A percentile compares a stretch with the other conserved stretches of the same genome.
Conservation (phyloP, 2,113 vertebrate species). For the Sinocyclocheilus anshuiensis region DNA sequence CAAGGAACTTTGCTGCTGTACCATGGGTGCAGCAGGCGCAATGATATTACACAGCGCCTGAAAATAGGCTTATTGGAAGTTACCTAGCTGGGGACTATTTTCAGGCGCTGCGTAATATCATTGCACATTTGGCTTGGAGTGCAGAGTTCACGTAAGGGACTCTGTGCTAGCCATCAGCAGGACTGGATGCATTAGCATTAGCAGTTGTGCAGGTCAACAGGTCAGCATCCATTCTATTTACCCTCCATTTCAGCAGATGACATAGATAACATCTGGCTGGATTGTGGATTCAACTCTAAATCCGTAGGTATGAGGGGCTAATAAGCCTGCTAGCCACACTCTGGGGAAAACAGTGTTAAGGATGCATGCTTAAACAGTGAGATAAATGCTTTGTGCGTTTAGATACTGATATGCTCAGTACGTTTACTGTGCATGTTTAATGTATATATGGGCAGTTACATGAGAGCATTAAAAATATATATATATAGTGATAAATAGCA, state of each 20-base stretch:
- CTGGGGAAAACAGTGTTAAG: background rate
- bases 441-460: background rate
- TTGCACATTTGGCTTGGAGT: background rate
- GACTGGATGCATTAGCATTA: background rate
- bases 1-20: too few relatives aligned
- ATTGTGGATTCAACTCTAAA: slow-evolving; percentile 44
- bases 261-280: slow-evolving; percentile 53
- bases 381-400: background rate
- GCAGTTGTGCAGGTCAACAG: background rate
- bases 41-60: too few relatives aligned
- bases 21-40: too few relatives aligned
- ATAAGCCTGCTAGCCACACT: slow-evolving; percentile 6
- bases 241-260: slow-evolving; percentile 62
- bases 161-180: background rate
- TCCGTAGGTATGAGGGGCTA: background rate
- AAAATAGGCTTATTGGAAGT: too few relatives aligned
- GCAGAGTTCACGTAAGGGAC: background rate
- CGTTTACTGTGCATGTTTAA: background rate
- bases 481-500: background rate
- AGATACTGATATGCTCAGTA: background rate
- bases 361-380: background rate
- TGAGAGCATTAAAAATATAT: background rate
- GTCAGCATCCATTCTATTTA: slow-evolving; percentile 49
- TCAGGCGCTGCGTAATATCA: too few relatives aligned
- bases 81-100: too few relatives aligned